phyloP scores from a whole-genome alignment of 1,140 invertebrate species.

The Drosophila bocqueti region DNA sequence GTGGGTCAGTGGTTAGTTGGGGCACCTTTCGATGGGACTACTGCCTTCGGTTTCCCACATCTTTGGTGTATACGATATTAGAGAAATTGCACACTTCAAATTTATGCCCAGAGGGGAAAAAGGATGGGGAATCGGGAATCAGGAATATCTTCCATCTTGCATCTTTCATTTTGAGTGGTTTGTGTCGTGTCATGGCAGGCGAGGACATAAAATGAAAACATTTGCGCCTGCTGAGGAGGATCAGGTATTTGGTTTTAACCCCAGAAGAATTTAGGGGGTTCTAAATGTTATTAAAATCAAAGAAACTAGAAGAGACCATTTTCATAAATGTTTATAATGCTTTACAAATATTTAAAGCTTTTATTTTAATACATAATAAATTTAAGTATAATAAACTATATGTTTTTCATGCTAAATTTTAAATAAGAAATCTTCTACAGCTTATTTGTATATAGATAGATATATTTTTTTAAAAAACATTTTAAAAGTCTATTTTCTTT shows the following conservation, averaged over 20 bases:
- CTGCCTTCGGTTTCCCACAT: background rate
- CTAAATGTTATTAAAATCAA: background rate
- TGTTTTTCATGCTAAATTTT: too few species aligned
- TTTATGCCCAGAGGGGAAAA: constrained; percentile 30
- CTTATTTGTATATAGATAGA: too few species aligned
- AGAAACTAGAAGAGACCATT: background rate
- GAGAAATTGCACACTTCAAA: constrained; percentile 55
- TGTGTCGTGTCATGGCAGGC: constrained; percentile 43
- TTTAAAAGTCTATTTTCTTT: too few species aligned
- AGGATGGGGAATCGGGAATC: background rate
- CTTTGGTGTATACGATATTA: constrained; percentile 26
- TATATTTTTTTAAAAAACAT: too few species aligned
- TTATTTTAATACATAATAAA: too few species aligned
- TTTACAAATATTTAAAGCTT: background rate
- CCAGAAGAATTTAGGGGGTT: background rate
- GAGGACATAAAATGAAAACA: constrained; percentile 50
- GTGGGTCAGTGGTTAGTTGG: constrained; percentile 48
- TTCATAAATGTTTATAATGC: background rate
- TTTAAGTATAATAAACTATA: background rate
- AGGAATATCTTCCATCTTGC: constrained; percentile 12
- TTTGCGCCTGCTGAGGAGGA: constrained; percentile 17
- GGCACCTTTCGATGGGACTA: constrained; percentile 14
- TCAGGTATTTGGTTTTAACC: constrained; percentile 17
- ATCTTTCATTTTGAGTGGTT: constrained; percentile 37
- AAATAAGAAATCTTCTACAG: too few species aligned